phyloP scores from a whole-genome alignment of 2,113 vertebrate genomes.

The Cyphomyrus discorhynchus region DNA sequence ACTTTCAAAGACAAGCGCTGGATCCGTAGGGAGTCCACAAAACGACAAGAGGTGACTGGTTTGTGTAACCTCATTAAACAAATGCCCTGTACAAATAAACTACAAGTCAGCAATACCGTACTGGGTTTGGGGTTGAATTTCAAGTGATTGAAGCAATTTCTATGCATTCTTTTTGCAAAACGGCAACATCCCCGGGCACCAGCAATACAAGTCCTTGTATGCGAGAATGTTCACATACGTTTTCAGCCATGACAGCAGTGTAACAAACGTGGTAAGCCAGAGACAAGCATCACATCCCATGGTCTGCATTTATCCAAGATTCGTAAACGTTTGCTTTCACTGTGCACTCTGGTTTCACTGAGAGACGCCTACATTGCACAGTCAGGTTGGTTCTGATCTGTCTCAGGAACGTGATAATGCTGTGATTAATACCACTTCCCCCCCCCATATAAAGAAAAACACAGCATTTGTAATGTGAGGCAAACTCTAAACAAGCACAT shows the following conservation, averaged over 20 bases:
- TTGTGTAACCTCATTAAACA: constrained; percentile 60
- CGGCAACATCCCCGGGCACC: not conserved
- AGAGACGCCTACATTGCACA: not conserved
- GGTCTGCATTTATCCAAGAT: not conserved
- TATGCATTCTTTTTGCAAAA: constrained; percentile 23
- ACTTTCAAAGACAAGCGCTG: constrained; percentile 50
- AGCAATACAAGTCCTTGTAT: constrained; percentile 1
- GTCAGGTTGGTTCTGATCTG: not conserved
- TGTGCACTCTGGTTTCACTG: not conserved
- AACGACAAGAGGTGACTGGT: constrained; percentile 55
- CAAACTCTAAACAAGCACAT: constrained; percentile 1
- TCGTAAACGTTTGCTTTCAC: not conserved
- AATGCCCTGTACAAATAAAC: constrained; percentile 56
- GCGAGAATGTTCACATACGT: constrained; percentile 32
- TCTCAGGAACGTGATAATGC: not conserved
- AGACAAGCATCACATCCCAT: not conserved
- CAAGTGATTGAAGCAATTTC: constrained; percentile 34
- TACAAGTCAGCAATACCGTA: constrained; percentile 44
- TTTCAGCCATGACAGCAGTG: not conserved
- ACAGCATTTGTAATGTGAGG: not conserved
- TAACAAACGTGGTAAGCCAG: not conserved
- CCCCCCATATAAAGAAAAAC: not conserved
- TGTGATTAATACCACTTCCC: not conserved
- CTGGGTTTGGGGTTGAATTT: constrained; percentile 43
- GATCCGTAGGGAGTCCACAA: constrained; percentile 43